Evolutionary conservation across 2,888 invertebrate species (phyloP), one percentile per base, ranked within the genome.

Genomic region (Halictus quadricinctus): DNA sequence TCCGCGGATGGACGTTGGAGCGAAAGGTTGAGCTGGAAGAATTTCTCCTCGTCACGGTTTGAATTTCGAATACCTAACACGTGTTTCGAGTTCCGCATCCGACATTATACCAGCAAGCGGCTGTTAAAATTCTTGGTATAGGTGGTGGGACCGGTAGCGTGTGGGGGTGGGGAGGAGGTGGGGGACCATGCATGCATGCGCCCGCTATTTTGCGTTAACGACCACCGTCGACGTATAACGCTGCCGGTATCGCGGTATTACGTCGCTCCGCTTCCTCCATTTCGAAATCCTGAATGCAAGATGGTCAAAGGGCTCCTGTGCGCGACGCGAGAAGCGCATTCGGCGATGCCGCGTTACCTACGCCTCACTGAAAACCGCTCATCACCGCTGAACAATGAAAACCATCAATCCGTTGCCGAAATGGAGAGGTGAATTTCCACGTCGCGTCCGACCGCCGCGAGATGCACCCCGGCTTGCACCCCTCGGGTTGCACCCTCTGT

Each of bases 301-400:
- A 86, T 86, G 88, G 88, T 87, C 88, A 86, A 86, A 88, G 88
- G 88, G 83, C 76, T 25, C 29, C 66, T 81, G 81, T 80, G 79
- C 80, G 79, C 76, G 87, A 83, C 86, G 88, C 76, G 78, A 79
- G 79, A 77, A 69, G 85, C 78, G 76, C 83, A 79, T 86, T 88
- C 81, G 83, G 54, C 81, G 83, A 74, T 76, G 76, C 66, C 78
- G 75, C 73, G 83, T 86, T 85, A 83, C 84, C 85, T 72, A 84
- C 76, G 77, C 79, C 80, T 46, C 76, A 80, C 76, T 80, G 83
- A 92, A 92, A 90, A 91, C 91, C 90, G 80, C 83, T 88, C 88
- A 90, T 91, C 90, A 88, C 84, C 64, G 84, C 84, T 88, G 91
- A 92, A 92, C 91, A 92, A 92, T 92, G 91, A 92, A 92, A 92